Base-by-base conservation (phyloP, 1,140 invertebrate species). In the Orchesella cincta region DNA sequence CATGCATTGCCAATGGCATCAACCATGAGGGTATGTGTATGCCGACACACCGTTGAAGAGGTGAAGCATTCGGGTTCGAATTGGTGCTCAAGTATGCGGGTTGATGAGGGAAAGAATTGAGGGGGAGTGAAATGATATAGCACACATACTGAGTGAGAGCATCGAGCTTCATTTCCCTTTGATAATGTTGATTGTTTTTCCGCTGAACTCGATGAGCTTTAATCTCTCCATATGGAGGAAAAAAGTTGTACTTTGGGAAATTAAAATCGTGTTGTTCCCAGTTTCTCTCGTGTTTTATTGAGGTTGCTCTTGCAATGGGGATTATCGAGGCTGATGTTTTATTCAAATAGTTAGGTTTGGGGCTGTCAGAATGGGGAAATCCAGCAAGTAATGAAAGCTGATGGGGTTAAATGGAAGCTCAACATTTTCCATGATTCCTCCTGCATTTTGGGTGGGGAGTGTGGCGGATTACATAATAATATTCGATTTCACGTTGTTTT, bases 141-240 rank as follows among this genome's bases (percentile, higher is more conserved):
- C 26, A 67, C 14, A 33, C 62, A 12, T 31, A 5, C 29, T 31
- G 62, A 67, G 31, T 1, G 23, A 67, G 29, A 33, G 28, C 31
- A 23, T 31, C 29, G 28, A 31, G 62, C 8, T 67, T 67, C 62
- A 67, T 67, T 67, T 67, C 62, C 31, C 62, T 12, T 62, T 67
- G 23, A 67, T 23, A 67, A 67, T 67, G 62, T 67, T 67, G 62
- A 67, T 33, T 67, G 62, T 67, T 67, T 29, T 67, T 67, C 31
- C n/a, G 26, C 33, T 67, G 62, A 67, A 67, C 26, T 26, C 26
- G 54, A 57, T 57, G 62, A 31, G 62, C 62, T 67, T 67, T 67
- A 67, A 67, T 67, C 54, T 57, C 14, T 5, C 3, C 3, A 14
- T 14, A 12, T 57, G 54, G 3, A 26, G 26, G 54, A 57, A 57